Evolutionary conservation across 2,797 vertebrate species (phyloP), one percentile per base, ranked within the genome.

Genomic region (Percopsis omiscomaycus): DNA sequence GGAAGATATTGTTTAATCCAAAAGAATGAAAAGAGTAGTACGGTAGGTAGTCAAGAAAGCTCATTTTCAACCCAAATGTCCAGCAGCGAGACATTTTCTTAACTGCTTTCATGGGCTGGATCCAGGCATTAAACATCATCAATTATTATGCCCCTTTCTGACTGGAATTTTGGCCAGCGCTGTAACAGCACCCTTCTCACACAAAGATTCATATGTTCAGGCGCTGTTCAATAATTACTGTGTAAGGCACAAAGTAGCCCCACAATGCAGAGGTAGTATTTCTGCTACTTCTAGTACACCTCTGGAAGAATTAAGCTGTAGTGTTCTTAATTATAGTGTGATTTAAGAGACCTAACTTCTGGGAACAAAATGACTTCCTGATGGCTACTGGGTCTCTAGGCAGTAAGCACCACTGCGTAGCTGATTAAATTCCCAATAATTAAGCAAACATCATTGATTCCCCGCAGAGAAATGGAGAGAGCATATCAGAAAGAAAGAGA

Each of bases 371-470:
- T 84, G 71, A 88, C 86, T 88, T 89, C 82, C 76, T 86, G 86
- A 91, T 86, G 84, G 86, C 87, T 84, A 80, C 69, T 72, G 86
- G 90, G 82, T 91, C 87, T 88, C 87, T 77, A 81, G 83, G 82
- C 84, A 88, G 89, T 92, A 89, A 90, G 89, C 89, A 92, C 84
- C 82, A 81, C 86, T 84, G 87, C 80, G 86, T 69, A 29, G 64
- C 86, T 92, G 89, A 93, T 92, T 93, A 89, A 90, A 91, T 92
- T 89, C 84, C 87, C 90, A 91, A 89, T 93, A 92, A 93, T 93
- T 94, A 92, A 91, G 89, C 91, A 91, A 91, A 92, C 88, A 88
- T 81, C 87, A 93, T 94, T 91, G 93, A 93, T 93, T 92, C 88
- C 84, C 84, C 64, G 64, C 79, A 71, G 86, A 92, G 87, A 86